Evolutionary conservation across 2,113 vertebrate genomes (phyloP).

Genomic region (Lontra canadensis): DNA sequence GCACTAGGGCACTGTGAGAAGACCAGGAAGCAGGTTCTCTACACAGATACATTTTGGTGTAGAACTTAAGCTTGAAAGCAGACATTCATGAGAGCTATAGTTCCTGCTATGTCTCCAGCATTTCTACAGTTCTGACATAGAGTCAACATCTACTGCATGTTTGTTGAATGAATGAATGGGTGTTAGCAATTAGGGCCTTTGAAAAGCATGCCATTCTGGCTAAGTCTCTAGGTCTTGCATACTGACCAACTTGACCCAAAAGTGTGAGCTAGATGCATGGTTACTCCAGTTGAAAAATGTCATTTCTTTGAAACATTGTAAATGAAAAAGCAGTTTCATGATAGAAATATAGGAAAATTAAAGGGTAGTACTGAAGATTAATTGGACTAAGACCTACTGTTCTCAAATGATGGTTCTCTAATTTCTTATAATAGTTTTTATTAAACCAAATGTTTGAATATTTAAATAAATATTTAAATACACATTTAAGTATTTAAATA

Average conservation of each 20-base stretch:
- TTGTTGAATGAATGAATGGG: neutral
- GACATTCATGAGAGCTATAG: neutral
- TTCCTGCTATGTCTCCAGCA: neutral
- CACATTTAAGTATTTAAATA: neutral
- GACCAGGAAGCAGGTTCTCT: neutral
- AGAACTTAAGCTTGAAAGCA: neutral
- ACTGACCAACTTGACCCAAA: neutral
- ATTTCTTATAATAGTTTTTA: neutral
- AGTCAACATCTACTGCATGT: neutral
- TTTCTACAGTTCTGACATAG: neutral
- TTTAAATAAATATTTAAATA: neutral
- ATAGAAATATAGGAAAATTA: neutral
- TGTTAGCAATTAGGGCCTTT: neutral
- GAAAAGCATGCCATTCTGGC: neutral
- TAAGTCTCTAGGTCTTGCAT: neutral
- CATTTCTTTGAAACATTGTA: neutral
- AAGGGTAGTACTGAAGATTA: neutral
- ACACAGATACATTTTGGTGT: neutral
- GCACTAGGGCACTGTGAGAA: neutral
- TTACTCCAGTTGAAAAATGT: neutral
- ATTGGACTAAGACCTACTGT: neutral
- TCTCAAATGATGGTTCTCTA: neutral
- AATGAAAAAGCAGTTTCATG: neutral
- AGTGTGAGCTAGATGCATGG: neutral
- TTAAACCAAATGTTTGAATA: neutral